Evolutionary conservation across 2,888 invertebrate genomes (phyloP).

Genomic region (Gisinianus flammeolus): DNA sequence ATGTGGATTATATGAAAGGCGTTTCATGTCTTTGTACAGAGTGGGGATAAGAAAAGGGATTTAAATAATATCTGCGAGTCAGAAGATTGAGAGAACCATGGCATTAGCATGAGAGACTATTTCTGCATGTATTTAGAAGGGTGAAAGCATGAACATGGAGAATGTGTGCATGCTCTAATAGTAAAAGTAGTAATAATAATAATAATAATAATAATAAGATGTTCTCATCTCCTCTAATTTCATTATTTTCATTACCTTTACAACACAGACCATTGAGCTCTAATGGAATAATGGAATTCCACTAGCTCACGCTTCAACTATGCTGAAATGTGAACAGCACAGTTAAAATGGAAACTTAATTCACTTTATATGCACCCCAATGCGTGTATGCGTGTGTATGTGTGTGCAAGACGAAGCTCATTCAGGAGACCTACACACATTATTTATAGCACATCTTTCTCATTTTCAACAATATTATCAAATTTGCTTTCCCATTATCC

Average conservation of each 20-base stretch:
- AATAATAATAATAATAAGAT: conserved; percentile 12
- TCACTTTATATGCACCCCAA: background rate
- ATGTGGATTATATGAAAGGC: too few relatives aligned
- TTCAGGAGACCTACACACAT: background rate
- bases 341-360: conserved; percentile 8
- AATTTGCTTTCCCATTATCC: background rate
- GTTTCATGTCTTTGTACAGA: too few relatives aligned
- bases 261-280: conserved; percentile 41
- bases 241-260: conserved; percentile 38
- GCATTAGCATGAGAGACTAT: too few relatives aligned
- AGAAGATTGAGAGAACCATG: too few relatives aligned
- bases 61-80: too few relatives aligned
- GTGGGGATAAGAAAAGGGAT: too few relatives aligned
- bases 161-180: too few relatives aligned
- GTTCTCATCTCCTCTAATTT: conserved; percentile 13
- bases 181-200: too few relatives aligned
- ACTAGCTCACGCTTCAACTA: conserved; percentile 12
- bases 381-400: background rate
- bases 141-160: too few relatives aligned
- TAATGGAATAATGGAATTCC: conserved; percentile 38
- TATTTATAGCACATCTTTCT: background rate
- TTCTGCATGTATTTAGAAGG: too few relatives aligned
- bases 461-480: background rate
- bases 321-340: background rate
- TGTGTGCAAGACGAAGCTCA: background rate